phyloP scores from a whole-genome alignment of 2,113 vertebrate species.

The Hippocampus comes region DNA sequence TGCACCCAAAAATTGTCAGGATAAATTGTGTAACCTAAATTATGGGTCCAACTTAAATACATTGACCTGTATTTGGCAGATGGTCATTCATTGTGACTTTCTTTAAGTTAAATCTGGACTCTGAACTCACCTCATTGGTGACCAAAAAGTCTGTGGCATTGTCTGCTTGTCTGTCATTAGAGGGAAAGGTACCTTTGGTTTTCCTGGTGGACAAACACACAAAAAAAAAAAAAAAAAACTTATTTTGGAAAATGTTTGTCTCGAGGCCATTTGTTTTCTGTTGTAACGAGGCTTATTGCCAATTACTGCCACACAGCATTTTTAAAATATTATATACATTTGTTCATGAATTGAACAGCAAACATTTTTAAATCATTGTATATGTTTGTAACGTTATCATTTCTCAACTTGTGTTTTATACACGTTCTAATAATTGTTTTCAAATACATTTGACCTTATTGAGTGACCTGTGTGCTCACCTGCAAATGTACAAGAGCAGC shows the following conservation, averaged over 20 bases:
- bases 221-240: neutral
- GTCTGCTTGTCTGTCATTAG: constrained; percentile 2
- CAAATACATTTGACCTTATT: no score
- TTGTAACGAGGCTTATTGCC: no score
- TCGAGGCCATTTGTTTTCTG: no score
- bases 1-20: no score
- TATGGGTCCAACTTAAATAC: neutral
- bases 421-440: no score
- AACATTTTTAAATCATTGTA: no score
- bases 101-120: neutral
- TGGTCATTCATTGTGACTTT: neutral
- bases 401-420: no score
- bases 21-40: no score
- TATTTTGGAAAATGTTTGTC: no score
- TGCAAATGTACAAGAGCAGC: constrained; percentile 39
- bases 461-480: constrained; percentile 35
- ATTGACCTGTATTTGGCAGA: neutral
- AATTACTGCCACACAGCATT: neutral
- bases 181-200: constrained; percentile 19
- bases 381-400: no score
- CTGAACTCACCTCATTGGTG: constrained; percentile 43
- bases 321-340: neutral
- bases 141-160: constrained; percentile 16
- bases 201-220: constrained; percentile 27
- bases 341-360: no score